Conservation (phyloP, 2,888 invertebrate genomes). For the Tillus elongatus region DNA sequence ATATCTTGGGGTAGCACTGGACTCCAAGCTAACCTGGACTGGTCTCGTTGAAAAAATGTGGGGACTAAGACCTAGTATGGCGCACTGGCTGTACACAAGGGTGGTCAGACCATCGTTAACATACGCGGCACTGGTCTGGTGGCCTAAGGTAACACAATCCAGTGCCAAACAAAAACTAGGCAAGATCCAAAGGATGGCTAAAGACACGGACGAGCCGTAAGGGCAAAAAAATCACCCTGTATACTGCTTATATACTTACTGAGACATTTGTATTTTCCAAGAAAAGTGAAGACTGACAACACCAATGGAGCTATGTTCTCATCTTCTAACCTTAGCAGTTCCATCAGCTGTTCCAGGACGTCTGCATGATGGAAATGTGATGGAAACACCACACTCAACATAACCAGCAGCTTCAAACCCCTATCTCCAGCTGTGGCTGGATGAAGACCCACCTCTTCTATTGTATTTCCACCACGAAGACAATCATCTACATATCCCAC, state of each 20-base stretch:
- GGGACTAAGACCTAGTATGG: no score
- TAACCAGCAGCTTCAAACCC: slow-evolving; percentile 79
- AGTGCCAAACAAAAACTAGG: no score
- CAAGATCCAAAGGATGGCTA: no score
- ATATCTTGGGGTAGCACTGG: no score
- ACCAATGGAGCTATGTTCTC: slow-evolving; percentile 72
- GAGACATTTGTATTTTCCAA: slow-evolving; percentile 78
- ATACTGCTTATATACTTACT: slow-evolving; percentile 54
- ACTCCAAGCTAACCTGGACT: no score
- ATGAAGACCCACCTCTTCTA: slow-evolving; percentile 70
- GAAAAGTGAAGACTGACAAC: slow-evolving; percentile 73
- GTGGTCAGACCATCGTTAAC: no score
- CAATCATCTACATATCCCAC: slow-evolving; percentile 58
- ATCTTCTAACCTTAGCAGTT: slow-evolving; percentile 72
- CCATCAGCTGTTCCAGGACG: slow-evolving; percentile 66
- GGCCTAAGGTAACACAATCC: no score
- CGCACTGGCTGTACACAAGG: no score
- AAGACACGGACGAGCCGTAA: no score
- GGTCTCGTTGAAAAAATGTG: no score
- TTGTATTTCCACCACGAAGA: slow-evolving; percentile 58
- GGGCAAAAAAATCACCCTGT: no score
- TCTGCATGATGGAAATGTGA: slow-evolving; percentile 84
- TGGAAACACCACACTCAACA: slow-evolving; percentile 86
- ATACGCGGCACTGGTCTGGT: no score
- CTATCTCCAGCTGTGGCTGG: slow-evolving; percentile 77